Evolutionary conservation across 2,797 vertebrate genomes (phyloP), one percentile per base, ranked within the genome.

Genomic region (Eulemur coronatus): DNA sequence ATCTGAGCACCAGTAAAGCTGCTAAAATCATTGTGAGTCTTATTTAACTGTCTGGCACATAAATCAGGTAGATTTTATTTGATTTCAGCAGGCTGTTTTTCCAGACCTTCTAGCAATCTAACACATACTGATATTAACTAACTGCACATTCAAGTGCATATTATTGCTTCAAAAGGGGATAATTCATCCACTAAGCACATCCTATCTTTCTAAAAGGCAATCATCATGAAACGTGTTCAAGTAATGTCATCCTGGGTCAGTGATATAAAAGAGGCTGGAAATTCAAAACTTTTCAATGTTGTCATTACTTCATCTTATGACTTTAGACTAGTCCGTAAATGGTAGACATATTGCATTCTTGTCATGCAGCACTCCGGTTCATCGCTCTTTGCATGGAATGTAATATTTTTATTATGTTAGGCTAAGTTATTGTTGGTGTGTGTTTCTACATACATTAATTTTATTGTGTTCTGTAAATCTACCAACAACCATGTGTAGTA

Each of bases 31-130:
- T 94, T 93, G 86, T 89, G 91, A 97, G 97, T 96, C 97, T 90
- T 97, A 96, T 97, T 98, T 97, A 97, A 97, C 96, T 95, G 97
- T 98, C 97, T 98, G 97, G 97, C 84, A 95, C 97, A 96, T 98
- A 93, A 94, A 98, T 98, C 96, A 97, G 94, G 85, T 81, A 84
- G 96, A 82, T 97, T 97, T 97, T 95, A 98, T 97, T 98, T 92
- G 84, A 97, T 98, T 97, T 92, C 95, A 78, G 35, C 72, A 67
- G 63, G 87, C 14, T 82, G 24, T 86, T 97, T 97, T 94, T 82
- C 92, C 67, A 97, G 92, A 92, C 88, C 89, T 96, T n/a, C 63
- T 76, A 94, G 84, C 2, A 1, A 94, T 96, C 91, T 92, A 80
- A 93, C 95, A 97, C 93, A 94, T 90, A 82, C 94, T 89, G 89